phyloP scores from a whole-genome alignment of 2,888 invertebrate species.

The Drosophila phalerata region DNA sequence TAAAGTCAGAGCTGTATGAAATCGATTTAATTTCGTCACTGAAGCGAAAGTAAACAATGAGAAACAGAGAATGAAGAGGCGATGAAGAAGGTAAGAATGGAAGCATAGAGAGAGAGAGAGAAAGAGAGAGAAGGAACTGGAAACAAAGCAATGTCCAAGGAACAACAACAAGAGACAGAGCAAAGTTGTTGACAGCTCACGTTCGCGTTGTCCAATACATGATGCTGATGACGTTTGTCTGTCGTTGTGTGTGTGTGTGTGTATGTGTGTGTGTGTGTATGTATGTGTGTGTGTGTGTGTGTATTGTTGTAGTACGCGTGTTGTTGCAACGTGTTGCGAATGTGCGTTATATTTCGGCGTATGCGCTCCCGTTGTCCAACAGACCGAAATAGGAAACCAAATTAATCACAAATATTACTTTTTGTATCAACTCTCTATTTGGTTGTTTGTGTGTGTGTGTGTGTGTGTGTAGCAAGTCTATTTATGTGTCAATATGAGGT shows the following conservation, averaged over 20 bases:
- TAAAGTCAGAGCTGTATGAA: conserved; percentile 47
- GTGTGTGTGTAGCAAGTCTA: conserved; percentile 31
- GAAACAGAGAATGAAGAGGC: background rate
- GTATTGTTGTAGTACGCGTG: conserved; percentile 10
- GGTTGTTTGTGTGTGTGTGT: conserved; percentile 14
- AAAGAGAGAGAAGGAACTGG: background rate
- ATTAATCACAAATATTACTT: conserved; percentile 80
- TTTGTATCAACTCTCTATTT: conserved; percentile 27
- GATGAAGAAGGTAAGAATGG: background rate
- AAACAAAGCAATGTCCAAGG: conserved; percentile 29
- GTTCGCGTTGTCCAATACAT: conserved; percentile 69
- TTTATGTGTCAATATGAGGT: conserved; percentile 47
- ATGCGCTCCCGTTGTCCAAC: conserved; percentile 63
- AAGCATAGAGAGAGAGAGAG: background rate
- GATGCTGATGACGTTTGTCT: conserved; percentile 58
- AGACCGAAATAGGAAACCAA: conserved; percentile 70
- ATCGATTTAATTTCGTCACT: conserved; percentile 75
- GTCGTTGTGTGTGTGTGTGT: background rate
- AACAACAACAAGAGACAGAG: conserved; percentile 37
- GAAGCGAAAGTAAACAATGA: conserved; percentile 67
- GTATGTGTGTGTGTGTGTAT: conserved; percentile 1
- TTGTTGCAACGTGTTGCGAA: conserved; percentile 31
- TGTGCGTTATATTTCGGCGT: conserved; percentile 52
- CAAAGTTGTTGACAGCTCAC: conserved; percentile 79
- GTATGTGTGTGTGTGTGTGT: background rate